Conservation (phyloP, 1,140 invertebrate genomes). For the Apis cerana region DNA sequence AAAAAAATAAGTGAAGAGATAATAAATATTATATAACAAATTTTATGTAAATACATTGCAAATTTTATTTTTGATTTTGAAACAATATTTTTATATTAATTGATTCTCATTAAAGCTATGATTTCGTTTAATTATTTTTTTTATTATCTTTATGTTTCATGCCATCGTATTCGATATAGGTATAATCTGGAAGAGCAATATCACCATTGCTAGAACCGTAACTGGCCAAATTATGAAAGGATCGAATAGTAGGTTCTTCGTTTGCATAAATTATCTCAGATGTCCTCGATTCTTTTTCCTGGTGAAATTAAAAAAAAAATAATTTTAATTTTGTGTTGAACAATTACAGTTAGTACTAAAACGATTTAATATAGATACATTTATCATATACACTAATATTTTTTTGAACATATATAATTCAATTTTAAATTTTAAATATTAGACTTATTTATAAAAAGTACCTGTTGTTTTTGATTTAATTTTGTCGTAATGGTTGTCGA, state of each 20-base stretch:
- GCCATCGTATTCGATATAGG: neutral
- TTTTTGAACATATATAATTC: neutral
- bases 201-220: neutral
- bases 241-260: neutral
- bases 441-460: neutral
- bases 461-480: neutral
- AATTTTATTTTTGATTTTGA: neutral
- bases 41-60: neutral
- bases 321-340: neutral
- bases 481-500: too few relatives aligned
- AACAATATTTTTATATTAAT: neutral
- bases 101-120: neutral
- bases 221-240: conserved; percentile 18
- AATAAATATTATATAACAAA: too few relatives aligned
- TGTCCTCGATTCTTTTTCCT: neutral
- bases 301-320: neutral
- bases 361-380: neutral
- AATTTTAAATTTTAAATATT: neutral
- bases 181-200: neutral
- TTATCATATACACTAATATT: too few relatives aligned
- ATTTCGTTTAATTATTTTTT: neutral
- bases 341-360: neutral
- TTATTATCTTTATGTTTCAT: neutral
- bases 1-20: too few relatives aligned
- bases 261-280: neutral